These are phyloP conservation scores for Lanistes nyassanus DNA, from an alignment of 1,140 invertebrate genomes.

Conservation along the genomic window DNA sequence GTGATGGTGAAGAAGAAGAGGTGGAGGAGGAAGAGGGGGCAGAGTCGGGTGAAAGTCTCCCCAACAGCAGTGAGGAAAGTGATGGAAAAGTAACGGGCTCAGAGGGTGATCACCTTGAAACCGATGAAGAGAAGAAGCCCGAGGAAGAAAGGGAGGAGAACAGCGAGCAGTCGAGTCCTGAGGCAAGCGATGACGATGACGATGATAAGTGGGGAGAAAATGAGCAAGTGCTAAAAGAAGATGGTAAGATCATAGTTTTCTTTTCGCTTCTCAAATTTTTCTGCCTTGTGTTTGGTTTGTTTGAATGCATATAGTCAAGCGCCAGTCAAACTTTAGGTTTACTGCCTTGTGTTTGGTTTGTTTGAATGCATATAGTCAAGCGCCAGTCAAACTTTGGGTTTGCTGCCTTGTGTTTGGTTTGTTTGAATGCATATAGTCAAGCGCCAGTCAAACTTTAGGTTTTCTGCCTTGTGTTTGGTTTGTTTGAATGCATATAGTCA, in stretches of 20 bases:
- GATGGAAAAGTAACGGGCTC: constrained; percentile 22
- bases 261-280: background rate
- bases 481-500: no score
- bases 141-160: constrained; percentile 39
- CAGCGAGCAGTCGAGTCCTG: constrained; percentile 26
- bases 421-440: no score
- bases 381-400: no score
- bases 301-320: no score
- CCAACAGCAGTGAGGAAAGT: constrained; percentile 33
- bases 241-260: constrained; percentile 23
- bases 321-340: no score
- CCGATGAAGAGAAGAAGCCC: constrained; percentile 28
- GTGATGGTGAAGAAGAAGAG: background rate
- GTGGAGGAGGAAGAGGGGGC: constrained; percentile 38
- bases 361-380: no score
- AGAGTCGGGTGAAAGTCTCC: constrained; percentile 31
- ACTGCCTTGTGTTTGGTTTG: no score
- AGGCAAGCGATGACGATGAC: constrained; percentile 28
- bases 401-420: no score
- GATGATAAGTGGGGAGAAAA: constrained; percentile 43
- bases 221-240: constrained; percentile 57
- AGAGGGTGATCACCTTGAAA: constrained; percentile 24
- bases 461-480: no score
- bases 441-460: no score
- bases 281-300: no score